A percentile compares a stretch with the other conserved stretches of the same genome.
phyloP scores from a whole-genome alignment of 23 tunicate species.

The Oikopleura dioica region DNA sequence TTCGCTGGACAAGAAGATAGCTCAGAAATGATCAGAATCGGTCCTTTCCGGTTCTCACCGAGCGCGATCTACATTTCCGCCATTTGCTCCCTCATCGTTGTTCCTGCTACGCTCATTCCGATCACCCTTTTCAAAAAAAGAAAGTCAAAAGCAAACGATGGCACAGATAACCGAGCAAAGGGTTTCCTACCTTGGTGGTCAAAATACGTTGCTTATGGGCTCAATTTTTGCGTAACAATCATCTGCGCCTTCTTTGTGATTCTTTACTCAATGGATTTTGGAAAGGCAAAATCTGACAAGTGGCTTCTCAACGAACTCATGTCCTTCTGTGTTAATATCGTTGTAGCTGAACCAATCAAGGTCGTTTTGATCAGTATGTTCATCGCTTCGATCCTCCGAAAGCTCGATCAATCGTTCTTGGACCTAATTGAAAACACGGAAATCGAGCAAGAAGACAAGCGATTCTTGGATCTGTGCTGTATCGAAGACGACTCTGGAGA shows the following conservation, averaged over 20 bases:
- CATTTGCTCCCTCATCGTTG: constrained; percentile 36
- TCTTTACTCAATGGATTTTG: constrained; percentile 90
- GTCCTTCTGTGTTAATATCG: constrained; percentile 70
- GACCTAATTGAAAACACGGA: constrained; percentile 46
- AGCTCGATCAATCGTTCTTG: constrained; percentile 51
- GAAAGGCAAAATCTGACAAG: constrained; percentile 51
- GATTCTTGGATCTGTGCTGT: constrained; percentile 45
- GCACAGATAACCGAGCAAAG: not conserved
- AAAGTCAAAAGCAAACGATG: constrained; percentile 54
- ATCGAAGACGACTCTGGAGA: constrained; percentile 12
- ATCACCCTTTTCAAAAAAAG: constrained; percentile 64
- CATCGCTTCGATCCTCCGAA: constrained; percentile 43
- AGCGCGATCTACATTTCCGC: not conserved
- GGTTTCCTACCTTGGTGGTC: not conserved
- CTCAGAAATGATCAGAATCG: not conserved
- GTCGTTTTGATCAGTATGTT: constrained; percentile 54
- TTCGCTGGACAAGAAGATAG: constrained; percentile 21
- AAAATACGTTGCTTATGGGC: not conserved
- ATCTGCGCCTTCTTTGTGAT: constrained; percentile 58
- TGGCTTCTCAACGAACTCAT: constrained; percentile 83
- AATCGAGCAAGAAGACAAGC: constrained; percentile 46
- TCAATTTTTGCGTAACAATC: constrained; percentile 35
- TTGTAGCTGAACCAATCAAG: constrained; percentile 73
- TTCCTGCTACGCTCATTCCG: constrained; percentile 43
- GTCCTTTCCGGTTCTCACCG: not conserved